A percentile compares a stretch with the other conserved stretches of the same genome.
Evolutionary conservation across 2,113 vertebrate genomes (phyloP).

Genomic region (Alexandromys fortis): DNA sequence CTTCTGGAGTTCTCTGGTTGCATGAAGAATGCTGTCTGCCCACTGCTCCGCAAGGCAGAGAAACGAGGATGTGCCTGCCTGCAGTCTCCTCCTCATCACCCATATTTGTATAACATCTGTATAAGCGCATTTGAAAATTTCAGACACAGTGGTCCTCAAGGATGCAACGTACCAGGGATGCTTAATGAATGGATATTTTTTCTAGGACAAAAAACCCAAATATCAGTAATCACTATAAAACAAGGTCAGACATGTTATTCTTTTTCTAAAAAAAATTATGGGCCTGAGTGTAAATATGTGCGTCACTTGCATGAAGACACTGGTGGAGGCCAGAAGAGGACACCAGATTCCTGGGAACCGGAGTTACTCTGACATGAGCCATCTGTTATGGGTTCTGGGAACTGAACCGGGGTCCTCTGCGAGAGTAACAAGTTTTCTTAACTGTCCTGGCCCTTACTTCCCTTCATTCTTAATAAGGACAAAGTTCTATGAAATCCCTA

Average conservation of each 20-base stretch:
- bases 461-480: neutral
- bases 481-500: neutral
- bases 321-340: neutral
- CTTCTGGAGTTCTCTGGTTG: constrained; percentile 52
- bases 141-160: neutral
- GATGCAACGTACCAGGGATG: neutral
- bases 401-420: neutral
- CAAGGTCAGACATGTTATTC: neutral
- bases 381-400: neutral
- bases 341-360: neutral
- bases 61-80: constrained; percentile 7
- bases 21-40: constrained; percentile 35
- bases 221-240: neutral
- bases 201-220: neutral
- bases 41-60: neutral
- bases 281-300: too few species aligned
- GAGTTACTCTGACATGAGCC: neutral
- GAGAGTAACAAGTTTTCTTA: neutral
- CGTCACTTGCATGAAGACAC: neutral
- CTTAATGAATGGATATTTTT: constrained; percentile 10
- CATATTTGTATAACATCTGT: neutral
- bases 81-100: neutral
- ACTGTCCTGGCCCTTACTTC: too few species aligned
- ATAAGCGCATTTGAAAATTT: neutral
- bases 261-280: too few species aligned